A percentile compares a stretch with the other conserved stretches of the same genome.
Conservation (phyloP, 1,140 invertebrate genomes). For the Octopus sinensis region DNA sequence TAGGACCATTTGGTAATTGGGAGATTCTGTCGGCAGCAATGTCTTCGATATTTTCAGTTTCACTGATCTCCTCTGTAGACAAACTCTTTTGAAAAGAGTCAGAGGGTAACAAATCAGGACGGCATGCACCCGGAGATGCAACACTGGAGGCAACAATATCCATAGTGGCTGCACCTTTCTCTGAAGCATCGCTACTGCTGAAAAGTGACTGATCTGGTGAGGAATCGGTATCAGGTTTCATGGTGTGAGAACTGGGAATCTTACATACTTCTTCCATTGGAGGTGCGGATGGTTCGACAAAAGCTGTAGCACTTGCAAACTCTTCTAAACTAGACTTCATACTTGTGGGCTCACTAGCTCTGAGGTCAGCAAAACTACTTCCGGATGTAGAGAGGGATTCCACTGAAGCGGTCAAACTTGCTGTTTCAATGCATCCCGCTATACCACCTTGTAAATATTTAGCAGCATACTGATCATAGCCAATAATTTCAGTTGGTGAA, state of each 20-base stretch:
- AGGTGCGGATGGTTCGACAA: slow-evolving; percentile 26
- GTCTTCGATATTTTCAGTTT: neutral
- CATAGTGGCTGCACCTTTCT: slow-evolving; percentile 34
- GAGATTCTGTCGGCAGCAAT: neutral
- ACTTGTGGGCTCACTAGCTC: slow-evolving; percentile 6
- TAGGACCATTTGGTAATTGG: slow-evolving; percentile 61
- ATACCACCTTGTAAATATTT: slow-evolving; percentile 29
- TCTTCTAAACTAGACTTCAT: neutral
- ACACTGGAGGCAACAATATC: slow-evolving; percentile 3
- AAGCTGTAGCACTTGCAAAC: neutral
- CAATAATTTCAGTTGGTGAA: slow-evolving; percentile 52
- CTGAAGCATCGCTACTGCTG: slow-evolving; percentile 47
- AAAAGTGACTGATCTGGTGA: slow-evolving; percentile 46
- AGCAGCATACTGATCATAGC: slow-evolving; percentile 32
- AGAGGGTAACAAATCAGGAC: neutral
- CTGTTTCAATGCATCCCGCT: slow-evolving; percentile 23
- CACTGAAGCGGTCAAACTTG: slow-evolving; percentile 19
- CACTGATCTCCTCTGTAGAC: neutral
- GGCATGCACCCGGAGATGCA: neutral
- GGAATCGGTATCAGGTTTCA: slow-evolving; percentile 32
- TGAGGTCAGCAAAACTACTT: slow-evolving; percentile 34
- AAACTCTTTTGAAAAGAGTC: neutral
- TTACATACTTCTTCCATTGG: slow-evolving; percentile 21
- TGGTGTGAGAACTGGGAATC: neutral
- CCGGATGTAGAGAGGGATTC: slow-evolving; percentile 24